Percentiles rank a stretch among this genome's conserved stretches.
phyloP scores from a whole-genome alignment of 2,113 vertebrate species.

The Vulpes ferrilata region DNA sequence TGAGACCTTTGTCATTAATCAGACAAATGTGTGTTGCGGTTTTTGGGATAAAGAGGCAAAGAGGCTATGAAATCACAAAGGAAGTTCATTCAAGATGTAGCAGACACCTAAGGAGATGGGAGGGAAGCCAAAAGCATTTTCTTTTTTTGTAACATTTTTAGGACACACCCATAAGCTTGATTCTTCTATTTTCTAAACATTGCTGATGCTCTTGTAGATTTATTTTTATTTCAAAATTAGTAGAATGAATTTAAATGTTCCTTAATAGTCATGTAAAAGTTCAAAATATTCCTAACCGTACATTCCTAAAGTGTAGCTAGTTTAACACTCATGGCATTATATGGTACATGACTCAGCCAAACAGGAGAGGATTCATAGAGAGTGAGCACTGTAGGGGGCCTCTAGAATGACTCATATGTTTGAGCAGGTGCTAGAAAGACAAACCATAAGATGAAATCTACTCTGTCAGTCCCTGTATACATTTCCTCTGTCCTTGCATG shows the following conservation, averaged over 20 bases:
- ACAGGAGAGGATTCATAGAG: background rate
- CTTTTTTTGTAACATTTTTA: background rate
- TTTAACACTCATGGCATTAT: background rate
- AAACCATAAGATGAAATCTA: background rate
- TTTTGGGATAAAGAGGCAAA: background rate
- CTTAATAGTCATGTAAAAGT: slow-evolving; percentile 3
- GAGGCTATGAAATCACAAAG: slow-evolving; percentile 16
- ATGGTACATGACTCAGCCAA: background rate
- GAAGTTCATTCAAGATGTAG: background rate
- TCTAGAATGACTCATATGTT: background rate
- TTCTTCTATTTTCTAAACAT: slow-evolving; percentile 23
- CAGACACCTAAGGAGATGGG: background rate
- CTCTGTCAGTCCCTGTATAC: too few species aligned
- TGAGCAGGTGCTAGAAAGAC: background rate
- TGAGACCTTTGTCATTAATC: background rate
- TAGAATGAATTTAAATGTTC: background rate
- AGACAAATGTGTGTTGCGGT: background rate
- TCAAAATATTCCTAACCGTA: background rate
- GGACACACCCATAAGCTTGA: background rate
- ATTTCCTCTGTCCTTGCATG: background rate
- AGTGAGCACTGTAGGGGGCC: background rate
- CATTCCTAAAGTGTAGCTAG: background rate
- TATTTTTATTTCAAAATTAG: background rate
- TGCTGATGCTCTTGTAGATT: background rate
- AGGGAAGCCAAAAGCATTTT: background rate